Evolutionary conservation across 1,140 invertebrate genomes (phyloP), one percentile per base, ranked within the genome.

Genomic region (Plectrocnemia conspersa): DNA sequence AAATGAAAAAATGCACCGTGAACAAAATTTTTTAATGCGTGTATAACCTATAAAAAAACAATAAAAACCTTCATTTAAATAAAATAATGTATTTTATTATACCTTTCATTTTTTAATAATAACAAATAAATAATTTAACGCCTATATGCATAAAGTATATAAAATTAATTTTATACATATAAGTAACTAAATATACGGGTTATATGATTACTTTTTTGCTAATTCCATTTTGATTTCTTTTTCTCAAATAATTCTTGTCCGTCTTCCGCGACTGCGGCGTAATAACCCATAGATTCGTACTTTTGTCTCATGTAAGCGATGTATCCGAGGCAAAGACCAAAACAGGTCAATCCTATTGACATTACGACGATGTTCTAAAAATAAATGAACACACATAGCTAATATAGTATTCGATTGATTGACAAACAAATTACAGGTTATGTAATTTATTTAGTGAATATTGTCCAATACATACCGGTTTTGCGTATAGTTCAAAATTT

Each of bases 401-500:
- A 7, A 40, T 16, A 16, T 40, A 7, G 15, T 40, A 16, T 13
- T 13, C 16, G 7, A 40, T 6, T 7, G 6, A 10, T 40, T 40
- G n/a, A 7, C 7, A 29, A 29, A n/a, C n/a, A 29, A 29, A 7
- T 15, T 25, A 25, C 10, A 18, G 38, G n/a, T 29, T n/a, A 13
- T 9, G 23, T 45, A 24, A 24, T 24, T 11, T 27, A 45, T 45
- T 45, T 45, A 3, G 2, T 3, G 7, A 41, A 41, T 41, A 19
- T 41, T 41, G 18, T 46, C 13, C 5, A 21, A 38, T 41, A 71
- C 80, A 81, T 81, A 91, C 89, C 58, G 88, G 88, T 72, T 84
- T 87, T 2, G 79, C 76, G 67, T 91, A 92, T 9, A 92, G 71
- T 73, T 92, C 89, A 74, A 87, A 91, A 73, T 92, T 92, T 5